Percentiles rank a stretch among this genome's conserved stretches.
phyloP scores from a whole-genome alignment of 37 sponge, comb jelly and placozoan genomes.

The Axinella damicornis region DNA sequence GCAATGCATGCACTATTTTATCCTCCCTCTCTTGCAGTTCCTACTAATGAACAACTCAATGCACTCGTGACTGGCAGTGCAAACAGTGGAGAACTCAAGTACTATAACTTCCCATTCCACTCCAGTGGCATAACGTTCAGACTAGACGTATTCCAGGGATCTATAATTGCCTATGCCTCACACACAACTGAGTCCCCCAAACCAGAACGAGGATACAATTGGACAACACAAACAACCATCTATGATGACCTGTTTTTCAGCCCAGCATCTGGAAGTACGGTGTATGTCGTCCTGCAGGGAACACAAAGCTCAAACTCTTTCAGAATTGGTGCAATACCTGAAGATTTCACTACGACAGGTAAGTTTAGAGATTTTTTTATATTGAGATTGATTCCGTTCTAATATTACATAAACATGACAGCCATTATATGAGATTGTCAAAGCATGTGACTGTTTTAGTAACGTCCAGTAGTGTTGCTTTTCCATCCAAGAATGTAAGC shows the following conservation, averaged over 20 bases:
- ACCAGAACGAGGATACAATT: not conserved
- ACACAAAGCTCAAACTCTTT: not conserved
- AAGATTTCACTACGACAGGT: no score
- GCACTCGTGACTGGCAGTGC: not conserved
- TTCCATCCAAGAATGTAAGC: no score
- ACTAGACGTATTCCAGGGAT: not conserved
- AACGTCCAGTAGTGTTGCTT: no score
- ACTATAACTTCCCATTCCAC: not conserved
- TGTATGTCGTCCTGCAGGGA: conserved; percentile 2
- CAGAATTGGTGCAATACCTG: not conserved
- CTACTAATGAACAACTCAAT: no score
- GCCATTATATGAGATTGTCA: no score
- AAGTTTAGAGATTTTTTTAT: no score
- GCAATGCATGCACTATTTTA: not conserved
- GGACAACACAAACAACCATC: not conserved
- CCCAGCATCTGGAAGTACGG: not conserved
- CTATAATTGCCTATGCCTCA: conserved; percentile 1
- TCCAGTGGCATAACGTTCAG: conserved; percentile 1
- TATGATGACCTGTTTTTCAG: not conserved
- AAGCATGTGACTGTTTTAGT: no score
- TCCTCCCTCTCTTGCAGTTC: no score
- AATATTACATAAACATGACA: no score
- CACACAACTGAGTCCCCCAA: not conserved
- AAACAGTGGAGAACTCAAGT: not conserved
- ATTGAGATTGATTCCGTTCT: no score